Evolutionary conservation across 2,113 vertebrate species (phyloP).

Genomic region (Oreochromis niloticus): DNA sequence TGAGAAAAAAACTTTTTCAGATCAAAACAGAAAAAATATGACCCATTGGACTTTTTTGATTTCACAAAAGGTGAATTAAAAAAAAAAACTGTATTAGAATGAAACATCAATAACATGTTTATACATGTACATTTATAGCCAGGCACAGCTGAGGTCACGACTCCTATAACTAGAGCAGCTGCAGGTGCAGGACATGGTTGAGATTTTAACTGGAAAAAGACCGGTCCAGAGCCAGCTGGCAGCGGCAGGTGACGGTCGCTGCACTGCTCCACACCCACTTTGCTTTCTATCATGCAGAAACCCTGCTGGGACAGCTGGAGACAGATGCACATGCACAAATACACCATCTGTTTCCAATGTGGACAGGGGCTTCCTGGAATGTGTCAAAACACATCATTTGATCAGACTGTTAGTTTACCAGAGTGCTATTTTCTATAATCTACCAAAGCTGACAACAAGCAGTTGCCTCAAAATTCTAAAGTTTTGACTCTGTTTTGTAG

Average conservation of each 20-base stretch:
- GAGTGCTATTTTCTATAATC: not conserved
- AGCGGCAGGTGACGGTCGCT: slow-evolving; percentile 26
- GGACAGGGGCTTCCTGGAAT: not conserved
- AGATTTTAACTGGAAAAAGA: slow-evolving; percentile 33
- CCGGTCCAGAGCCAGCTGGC: not conserved
- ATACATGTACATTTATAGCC: not conserved
- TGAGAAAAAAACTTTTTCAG: not conserved
- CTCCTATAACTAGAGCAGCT: not conserved
- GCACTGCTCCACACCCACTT: not conserved
- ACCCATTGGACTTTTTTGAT: not conserved
- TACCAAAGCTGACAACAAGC: not conserved
- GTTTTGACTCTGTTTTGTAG: not conserved
- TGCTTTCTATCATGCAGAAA: slow-evolving; percentile 7
- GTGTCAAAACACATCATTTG: not conserved
- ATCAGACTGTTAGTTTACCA: not conserved
- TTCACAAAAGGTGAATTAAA: not conserved
- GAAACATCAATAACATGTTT: not conserved
- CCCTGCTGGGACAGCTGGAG: not conserved
- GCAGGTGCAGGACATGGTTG: slow-evolving; percentile 11
- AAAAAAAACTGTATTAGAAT: not conserved
- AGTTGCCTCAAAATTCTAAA: not conserved
- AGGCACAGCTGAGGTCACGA: not conserved
- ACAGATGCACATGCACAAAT: slow-evolving; percentile 23
- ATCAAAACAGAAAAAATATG: not conserved
- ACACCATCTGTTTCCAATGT: not conserved